Evolutionary conservation across 2,113 vertebrate genomes (phyloP), one percentile per base, ranked within the genome.

Genomic region (Dromas ardeola): DNA sequence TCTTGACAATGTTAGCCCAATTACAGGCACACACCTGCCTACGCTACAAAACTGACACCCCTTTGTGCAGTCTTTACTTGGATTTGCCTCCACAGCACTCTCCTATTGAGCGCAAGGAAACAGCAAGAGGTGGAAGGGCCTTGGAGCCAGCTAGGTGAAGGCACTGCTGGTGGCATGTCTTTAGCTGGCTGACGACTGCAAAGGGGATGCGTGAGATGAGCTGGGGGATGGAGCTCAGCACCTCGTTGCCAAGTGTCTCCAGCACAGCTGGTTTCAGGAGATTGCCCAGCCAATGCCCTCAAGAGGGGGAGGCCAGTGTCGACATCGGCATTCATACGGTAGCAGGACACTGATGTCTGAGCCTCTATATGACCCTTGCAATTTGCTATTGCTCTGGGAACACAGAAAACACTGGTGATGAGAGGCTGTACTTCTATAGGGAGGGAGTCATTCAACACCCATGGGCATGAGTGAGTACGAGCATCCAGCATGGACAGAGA

Each of bases 201-300:
- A 59, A 27, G 36, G 29, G 4, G 14, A 56, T 34, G 26, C 2
- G 4, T 16, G 56, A 80, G 42, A 27, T 21, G n/a, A 83, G 25
- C 56, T 63, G 17, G 25, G 11, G 10, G 3, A 58, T 6, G 21
- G 70, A 85, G 21, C 52, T 83, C 43, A 45, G 23, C 5, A 14
- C n/a, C 36, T 82, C 1, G 0, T 13, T 63, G 47, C 25, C 47
- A 16, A 79, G 26, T 23, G 27, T 59, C 58, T 42, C 1, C 3
- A 66, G 40, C 52, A 81, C 32, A 40, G 21, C 18, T 36, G 21
- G 30, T 36, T 40, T 62, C 38, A 36, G 61, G 38, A 76, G 13
- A 77, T 13, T 5, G 2, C 21, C 40, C 45, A 67, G 52, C 21
- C 40, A 79, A 40, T 16, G 43, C 13, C 49, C 34, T 91, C 3